Base-by-base conservation (phyloP, 2,888 invertebrate genomes). In the Nudaria mundana region DNA sequence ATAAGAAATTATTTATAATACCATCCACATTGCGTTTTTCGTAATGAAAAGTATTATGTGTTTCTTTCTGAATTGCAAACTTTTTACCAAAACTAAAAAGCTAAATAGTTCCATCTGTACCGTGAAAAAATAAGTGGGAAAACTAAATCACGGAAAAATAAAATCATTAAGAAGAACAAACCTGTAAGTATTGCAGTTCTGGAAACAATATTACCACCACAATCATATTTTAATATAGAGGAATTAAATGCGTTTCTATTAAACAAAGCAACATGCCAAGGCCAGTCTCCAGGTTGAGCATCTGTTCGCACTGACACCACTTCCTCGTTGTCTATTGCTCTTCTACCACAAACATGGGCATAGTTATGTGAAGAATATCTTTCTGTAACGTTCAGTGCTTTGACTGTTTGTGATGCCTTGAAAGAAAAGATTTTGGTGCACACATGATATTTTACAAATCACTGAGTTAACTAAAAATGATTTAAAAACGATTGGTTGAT, bases 261-360 rank as follows among this genome's bases (percentile, higher is more conserved):
- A 12, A 81, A 48, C 2, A 87, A 56, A 11, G 87, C 87, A 0
- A 81, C 83, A 48, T 87, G 87, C 87, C 87, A 87, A 0, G 87
- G 87, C 85, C 85, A 87, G 49, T 87, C 87, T 1, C 86, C 87
- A 3, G 78, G 65, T 14, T 60, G 58, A 0, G 85, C 71, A 18
- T 79, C 74, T 0, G 82, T 76, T 24, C 75, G 65, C 6, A 81
- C 60, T 3, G 79, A 75, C 2, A 70, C 70, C 45, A 86, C 41
- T 44, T 86, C 87, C 2, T 81, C 71, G 39, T 81, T 69, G n/a
- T 70, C 61, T 14, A 85, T 47, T 0, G 78, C 61, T 11, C 81
- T 56, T 32, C 84, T 68, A 0, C 87, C 87, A 34, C 87, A 87
- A 0, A 81, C 56, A 16, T 86, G 82, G 0, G 55, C 61, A 25